These are phyloP conservation scores for Cinclus mexicanus DNA, from an alignment of 2,113 vertebrate genomes.

Conservation along the genomic window DNA sequence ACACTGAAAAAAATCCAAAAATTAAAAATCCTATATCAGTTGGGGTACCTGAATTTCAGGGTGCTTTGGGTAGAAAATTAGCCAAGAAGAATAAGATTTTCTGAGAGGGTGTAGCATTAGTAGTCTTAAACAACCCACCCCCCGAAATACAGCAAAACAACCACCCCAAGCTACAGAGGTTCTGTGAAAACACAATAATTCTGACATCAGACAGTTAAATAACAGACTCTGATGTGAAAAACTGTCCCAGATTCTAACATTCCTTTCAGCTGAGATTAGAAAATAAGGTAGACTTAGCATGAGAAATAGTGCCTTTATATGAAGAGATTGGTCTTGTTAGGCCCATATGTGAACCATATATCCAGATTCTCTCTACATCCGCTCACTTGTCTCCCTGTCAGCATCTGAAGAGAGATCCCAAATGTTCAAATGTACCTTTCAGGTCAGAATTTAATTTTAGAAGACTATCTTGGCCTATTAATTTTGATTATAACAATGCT, in stretches of 20 bases:
- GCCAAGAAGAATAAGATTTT: background rate
- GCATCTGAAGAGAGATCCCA: conserved; percentile 59
- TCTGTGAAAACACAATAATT: background rate
- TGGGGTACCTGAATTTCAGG: background rate
- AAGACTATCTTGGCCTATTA: conserved; percentile 48
- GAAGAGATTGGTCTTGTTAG: conserved; percentile 62
- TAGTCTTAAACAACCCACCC: background rate
- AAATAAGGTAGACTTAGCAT: conserved; percentile 41
- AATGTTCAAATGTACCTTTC: conserved; percentile 60
- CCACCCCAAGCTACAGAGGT: background rate
- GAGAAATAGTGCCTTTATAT: conserved; percentile 40
- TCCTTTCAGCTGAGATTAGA: conserved; percentile 31
- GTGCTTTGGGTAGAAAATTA: background rate
- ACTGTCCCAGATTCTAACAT: conserved; percentile 10
- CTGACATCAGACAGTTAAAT: conserved; percentile 21
- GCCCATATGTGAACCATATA: conserved; percentile 63
- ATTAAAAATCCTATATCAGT: background rate
- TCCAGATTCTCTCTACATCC: conserved; percentile 59
- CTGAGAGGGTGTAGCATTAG: background rate
- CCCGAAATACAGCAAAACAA: background rate
- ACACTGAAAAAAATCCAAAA: background rate
- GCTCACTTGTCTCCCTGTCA: conserved; percentile 55
- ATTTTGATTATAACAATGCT: conserved; percentile 40
- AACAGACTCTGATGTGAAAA: background rate
- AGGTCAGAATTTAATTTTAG: conserved; percentile 57